Conservation (phyloP, 2,888 invertebrate species). For the Mechanitis messenoides region DNA sequence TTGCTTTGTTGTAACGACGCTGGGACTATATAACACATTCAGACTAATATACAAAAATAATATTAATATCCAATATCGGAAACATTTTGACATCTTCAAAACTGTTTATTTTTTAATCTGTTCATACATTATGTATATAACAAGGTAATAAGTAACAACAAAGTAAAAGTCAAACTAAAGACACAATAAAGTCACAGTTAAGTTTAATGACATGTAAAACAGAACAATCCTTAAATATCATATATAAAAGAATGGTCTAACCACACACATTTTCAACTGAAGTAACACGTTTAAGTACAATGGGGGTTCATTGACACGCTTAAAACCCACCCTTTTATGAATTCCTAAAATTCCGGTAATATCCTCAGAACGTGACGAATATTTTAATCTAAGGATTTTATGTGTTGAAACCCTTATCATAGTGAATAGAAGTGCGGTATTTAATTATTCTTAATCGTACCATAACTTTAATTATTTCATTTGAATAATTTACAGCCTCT, state of each 20-base stretch:
- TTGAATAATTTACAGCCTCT: background rate
- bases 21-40: background rate
- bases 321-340: background rate
- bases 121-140: too few species aligned
- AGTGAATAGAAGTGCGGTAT: background rate
- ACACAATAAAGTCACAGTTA: too few species aligned
- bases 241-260: background rate
- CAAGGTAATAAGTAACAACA: too few species aligned
- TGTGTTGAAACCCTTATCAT: background rate
- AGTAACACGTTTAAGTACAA: constrained; percentile 11
- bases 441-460: background rate
- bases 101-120: too few species aligned
- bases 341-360: background rate
- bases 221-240: too few species aligned
- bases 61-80: background rate
- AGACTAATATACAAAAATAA: background rate
- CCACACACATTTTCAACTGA: background rate
- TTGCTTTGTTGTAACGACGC: constrained; percentile 1
- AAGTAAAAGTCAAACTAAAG: too few species aligned
- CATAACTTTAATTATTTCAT: background rate
- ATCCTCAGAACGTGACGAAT: constrained; percentile 14
- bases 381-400: constrained; percentile 19
- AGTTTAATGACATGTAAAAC: too few species aligned
- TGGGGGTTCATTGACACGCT: constrained; percentile 4
- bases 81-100: too few species aligned